Evolutionary conservation across 2,888 invertebrate species (phyloP).

Genomic region (Pandemis corylana): DNA sequence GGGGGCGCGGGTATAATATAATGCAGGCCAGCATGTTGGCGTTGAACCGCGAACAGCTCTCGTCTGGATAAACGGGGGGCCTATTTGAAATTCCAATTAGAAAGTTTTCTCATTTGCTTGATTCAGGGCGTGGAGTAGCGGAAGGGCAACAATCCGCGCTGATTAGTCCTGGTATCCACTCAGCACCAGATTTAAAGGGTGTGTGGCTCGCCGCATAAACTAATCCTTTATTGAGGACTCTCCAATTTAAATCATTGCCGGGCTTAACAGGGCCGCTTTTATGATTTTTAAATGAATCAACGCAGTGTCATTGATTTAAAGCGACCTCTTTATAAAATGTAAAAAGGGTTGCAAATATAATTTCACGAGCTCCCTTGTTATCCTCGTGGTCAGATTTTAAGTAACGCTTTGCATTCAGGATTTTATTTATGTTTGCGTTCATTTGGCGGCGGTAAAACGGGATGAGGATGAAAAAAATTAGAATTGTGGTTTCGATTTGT

Average conservation of each 20-base stretch:
- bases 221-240: conserved; percentile 71
- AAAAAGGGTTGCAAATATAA: conserved; percentile 19
- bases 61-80: conserved; percentile 79
- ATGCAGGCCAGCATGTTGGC: conserved; percentile 66
- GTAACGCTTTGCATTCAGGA: conserved; percentile 14
- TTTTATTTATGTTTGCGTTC: conserved; percentile 16
- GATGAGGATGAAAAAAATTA: background rate
- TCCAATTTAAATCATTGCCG: conserved; percentile 69
- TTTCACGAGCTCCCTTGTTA: conserved; percentile 9
- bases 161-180: conserved; percentile 78
- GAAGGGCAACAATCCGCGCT: conserved; percentile 82
- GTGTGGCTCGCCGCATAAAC: conserved; percentile 71
- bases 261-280: conserved; percentile 24
- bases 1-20: conserved; percentile 53
- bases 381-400: conserved; percentile 17
- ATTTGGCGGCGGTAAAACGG: background rate
- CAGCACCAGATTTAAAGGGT: conserved; percentile 78
- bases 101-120: conserved; percentile 85
- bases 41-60: conserved; percentile 74
- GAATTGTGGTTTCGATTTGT: background rate
- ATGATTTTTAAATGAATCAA: conserved; percentile 36
- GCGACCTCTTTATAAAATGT: conserved; percentile 14
- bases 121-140: conserved; percentile 80
- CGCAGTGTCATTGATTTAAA: conserved; percentile 22
- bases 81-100: conserved; percentile 85